Base-by-base conservation (phyloP, 2,113 vertebrate species). In the Periophthalmodon schlosseri region DNA sequence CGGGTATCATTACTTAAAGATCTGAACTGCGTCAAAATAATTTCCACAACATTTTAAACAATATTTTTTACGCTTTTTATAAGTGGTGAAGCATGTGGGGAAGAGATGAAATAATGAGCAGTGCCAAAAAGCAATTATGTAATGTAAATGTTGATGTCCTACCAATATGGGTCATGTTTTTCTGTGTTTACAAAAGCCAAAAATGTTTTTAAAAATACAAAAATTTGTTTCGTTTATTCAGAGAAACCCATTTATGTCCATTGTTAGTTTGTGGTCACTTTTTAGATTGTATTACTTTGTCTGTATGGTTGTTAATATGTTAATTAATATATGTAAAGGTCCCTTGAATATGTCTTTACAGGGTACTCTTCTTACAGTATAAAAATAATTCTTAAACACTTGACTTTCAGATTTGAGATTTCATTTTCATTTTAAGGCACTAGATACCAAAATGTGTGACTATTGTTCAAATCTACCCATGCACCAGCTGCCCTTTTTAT, bases 121-220 rank as follows among this genome's bases (percentile, higher is more conserved):
- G 56, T 65, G 56, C 20, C 70, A 33, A 46, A 81, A 68, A 80
- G 39, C 36, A 21, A 50, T 12, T 46, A 28, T 68, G 23, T 73
- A n/a, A 34, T 69, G 21, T 66, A 66, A 13, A 36, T 70, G 44
- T 74, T 13, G 18, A 39, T 49, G 11, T 56, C 24, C 46, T 68
- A 46, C 11, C 23, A 46, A 44, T 18, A 66, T 24, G 15, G 2
- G 21, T 13, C 0, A 16, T 63, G 34, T 74, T 39, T 39, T 44
- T 50, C 63, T 15, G 14, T 69, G 2, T 49, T 16, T 15, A 49
- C 47, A 49, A 18, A 44, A 44, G 39, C 39, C 39, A 44, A 44
- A 44, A 44, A 10, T 11, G 39, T 44, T 52, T 58, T 58, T 24
- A 12, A 58, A 21, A 58, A 58, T 58, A n/a, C 21, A 58, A 58